Conservation (phyloP, 1,140 invertebrate genomes). For the Drosophila sp. region DNA sequence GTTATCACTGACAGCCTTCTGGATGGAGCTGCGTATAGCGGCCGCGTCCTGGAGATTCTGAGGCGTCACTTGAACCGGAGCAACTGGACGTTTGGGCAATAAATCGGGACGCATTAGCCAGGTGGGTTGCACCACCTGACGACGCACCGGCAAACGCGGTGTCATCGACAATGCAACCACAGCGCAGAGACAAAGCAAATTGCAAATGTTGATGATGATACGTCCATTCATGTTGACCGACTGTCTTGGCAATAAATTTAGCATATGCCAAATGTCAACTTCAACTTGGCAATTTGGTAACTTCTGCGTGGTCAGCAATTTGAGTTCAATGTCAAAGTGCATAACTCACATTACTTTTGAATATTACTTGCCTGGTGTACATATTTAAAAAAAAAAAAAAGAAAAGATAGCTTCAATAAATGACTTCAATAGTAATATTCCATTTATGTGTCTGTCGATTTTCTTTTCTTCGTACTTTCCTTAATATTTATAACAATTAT, state of each 20-base stretch:
- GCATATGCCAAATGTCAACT: background rate
- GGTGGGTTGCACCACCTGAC: slow-evolving; percentile 63
- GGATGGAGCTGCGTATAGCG: slow-evolving; percentile 47
- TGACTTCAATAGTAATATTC: no score
- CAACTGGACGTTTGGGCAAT: background rate
- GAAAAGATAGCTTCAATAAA: no score
- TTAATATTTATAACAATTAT: no score
- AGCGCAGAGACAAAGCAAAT: background rate
- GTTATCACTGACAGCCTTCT: slow-evolving; percentile 60
- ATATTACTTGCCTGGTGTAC: no score
- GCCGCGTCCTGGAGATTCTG: slow-evolving; percentile 59
- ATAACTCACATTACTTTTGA: background rate
- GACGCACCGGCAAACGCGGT: slow-evolving; percentile 11
- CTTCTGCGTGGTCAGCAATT: background rate
- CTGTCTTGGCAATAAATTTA: background rate
- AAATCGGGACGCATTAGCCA: slow-evolving; percentile 45
- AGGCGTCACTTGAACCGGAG: slow-evolving; percentile 49
- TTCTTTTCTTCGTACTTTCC: no score
- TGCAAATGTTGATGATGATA: background rate
- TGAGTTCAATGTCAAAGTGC: slow-evolving; percentile 1
- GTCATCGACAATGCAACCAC: background rate
- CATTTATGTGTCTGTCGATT: no score
- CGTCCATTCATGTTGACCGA: slow-evolving; percentile 10
- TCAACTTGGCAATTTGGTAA: background rate
- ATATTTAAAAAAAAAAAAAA: no score